Evolutionary conservation across 2,888 invertebrate species (phyloP), one percentile per base, ranked within the genome.

Genomic region (Agrotis segetum): DNA sequence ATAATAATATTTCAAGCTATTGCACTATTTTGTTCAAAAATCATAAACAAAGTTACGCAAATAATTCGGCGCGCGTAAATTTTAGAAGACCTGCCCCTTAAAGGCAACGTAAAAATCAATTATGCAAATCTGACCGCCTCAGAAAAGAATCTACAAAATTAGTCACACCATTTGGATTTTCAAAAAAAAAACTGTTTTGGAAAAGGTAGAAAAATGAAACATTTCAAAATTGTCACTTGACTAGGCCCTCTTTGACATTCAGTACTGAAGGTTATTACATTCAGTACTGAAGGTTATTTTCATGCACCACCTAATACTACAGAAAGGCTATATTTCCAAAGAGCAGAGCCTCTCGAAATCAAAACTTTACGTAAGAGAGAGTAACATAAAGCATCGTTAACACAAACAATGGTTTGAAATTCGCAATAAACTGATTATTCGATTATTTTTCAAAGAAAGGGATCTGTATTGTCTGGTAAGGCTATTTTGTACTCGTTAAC

Each of bases 401-500:
- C 67, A 61, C 63, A 73, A 77, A 77, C 77, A 77, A 77, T 77
- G 63, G 59, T 63, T 76, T 59, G 59, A 60, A 72, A 73, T 60
- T 55, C 13, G 67, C 73, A 73, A 67, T 73, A 67, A 77, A 77
- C 55, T 67, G 66, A 76, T 77, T 73, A 72, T 77, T 77, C 17
- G 67, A 72, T 72, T 77, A 77, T 77, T 77, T 73, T 24, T 70
- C 78, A 74, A 55, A 74, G 79, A 80, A 77, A 67, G 69, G 74
- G 67, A 55, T 73, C 34, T 52, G 66, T 77, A 79, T 74, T 68
- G 72, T 71, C 19, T 77, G 65, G 24, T 60, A 47, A 40, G 49
- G 53, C 34, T 46, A 76, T 62, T 66, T 64, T 60, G 19, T 60
- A 44, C 16, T 50, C 58, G 40, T 60, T 60, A 44, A 67, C 17